Evolutionary conservation across 1,140 invertebrate species (phyloP), one percentile per base, ranked within the genome.

Genomic region (Scylla paramamosain): DNA sequence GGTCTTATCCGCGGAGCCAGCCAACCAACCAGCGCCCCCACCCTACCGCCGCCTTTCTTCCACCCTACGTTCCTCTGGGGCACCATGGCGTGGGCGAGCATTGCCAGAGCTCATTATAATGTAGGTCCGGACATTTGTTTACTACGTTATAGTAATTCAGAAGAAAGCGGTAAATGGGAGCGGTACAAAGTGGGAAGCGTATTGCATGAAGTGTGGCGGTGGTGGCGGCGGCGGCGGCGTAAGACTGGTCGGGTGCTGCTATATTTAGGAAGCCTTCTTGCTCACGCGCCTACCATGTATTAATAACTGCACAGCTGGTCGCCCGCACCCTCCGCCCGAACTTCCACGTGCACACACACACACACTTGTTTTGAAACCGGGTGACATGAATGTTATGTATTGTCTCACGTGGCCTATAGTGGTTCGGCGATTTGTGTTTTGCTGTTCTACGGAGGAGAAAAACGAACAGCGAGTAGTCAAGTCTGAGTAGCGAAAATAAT

Each of bases 301-400:
- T 93, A 86, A 93, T 93, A 93, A 86, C 92, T 7, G 83, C 59
- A 82, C 92, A 93, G 92, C 83, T 93, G 92, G 83, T 86, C 82
- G 83, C 32, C 32, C 39, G 29, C 77, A 29, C 83, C 83, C 48
- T 29, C 84, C 12, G 20, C 83, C n/a, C 91, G 46, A 52, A 25
- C 92, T 28, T n/a, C n/a, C 77, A 20, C 91, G 25, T 20, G 46
- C 89, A 48, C 90, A 91, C 90, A 46, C 46, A 31, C 90, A 77
- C 67, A 77, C 67, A 77, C 67, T 89, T 46, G 32, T 52, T 46
- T 52, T 89, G 87, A 89, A 45, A 45, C 10, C n/a, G 20, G 16
- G n/a, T 77, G n/a, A 7, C 67, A 1, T 46, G 16, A 7, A 28
- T 12, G 39, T 45, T 90, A 39, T 52, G 28, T 45, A 48, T 90